Base-by-base conservation (phyloP, 2,113 vertebrate genomes). In the Menidia beryllina region DNA sequence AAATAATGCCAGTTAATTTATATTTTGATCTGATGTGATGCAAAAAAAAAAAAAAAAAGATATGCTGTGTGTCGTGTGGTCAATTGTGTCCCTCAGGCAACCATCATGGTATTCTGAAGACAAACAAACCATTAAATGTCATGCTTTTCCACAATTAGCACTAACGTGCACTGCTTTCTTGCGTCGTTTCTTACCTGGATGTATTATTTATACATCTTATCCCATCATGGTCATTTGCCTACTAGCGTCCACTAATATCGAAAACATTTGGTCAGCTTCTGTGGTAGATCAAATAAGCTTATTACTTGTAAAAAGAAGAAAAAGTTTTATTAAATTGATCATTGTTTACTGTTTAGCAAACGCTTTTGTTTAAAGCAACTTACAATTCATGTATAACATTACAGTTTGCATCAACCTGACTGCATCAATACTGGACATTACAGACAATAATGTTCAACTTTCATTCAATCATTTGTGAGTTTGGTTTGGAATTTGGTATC, bases 161-260 rank as follows among this genome's bases (percentile, higher is more conserved):
- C 63, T 47, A 71, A 72, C 49, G 14, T 55, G 50, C 27, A 38
- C n/a, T 24, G 59, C 59, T 79, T 81, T n/a, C 56, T 66, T 71
- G 36, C 70, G 7, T 79, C 81, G 83, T 48, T 77, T 75, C 52
- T 65, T 12, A 17, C 61, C 64, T 74, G 77, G 66, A 84, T 84
- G 5, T 79, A 58, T 84, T 74, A 83, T 85, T 45, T 45, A 78
- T 52, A 45, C 70, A 80, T 69, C 66, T 81, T 59, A 69, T 72
- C 54, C 57, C 41, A 56, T 45, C 45, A 68, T 45, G 59, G 27
- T 25, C 27, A 7, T 12, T 58, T 67, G 26, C 69, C 69, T 56
- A 47, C 54, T 72, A 58, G 41, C 43, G 56, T 15, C 3, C 60
- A 47, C 54, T 72, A 58, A 47, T 38, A 59, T 15, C 3, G 24